Percentiles rank a stretch among this genome's conserved stretches.
Evolutionary conservation across 2,888 invertebrate genomes (phyloP).

Genomic region (Eristalis tenax): DNA sequence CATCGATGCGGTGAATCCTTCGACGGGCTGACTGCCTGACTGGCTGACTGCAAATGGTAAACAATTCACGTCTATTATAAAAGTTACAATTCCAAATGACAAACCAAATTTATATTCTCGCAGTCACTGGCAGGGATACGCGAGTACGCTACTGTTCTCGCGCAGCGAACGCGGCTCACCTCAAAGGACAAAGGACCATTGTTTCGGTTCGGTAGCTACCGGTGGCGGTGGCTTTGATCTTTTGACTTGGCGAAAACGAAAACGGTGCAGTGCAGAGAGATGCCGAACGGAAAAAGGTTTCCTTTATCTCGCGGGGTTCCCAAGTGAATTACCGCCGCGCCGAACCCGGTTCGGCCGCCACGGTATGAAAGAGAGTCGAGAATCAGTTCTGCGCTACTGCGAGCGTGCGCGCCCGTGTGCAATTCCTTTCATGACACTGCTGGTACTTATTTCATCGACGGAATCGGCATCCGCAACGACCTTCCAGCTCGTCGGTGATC

Average conservation of each 20-base stretch:
- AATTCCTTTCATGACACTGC: constrained; percentile 41
- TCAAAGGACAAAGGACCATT: constrained; percentile 72
- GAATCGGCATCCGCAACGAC: constrained; percentile 26
- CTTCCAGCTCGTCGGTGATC: constrained; percentile 22
- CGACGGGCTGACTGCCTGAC: neutral
- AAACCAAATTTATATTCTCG: constrained; percentile 69
- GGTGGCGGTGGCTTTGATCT: constrained; percentile 63
- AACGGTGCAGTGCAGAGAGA: constrained; percentile 44
- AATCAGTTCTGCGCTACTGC: constrained; percentile 28
- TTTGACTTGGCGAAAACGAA: constrained; percentile 61
- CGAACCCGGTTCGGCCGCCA: neutral
- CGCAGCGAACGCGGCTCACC: constrained; percentile 47
- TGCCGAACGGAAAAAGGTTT: constrained; percentile 40
- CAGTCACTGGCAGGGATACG: constrained; percentile 44
- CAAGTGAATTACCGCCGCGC: constrained; percentile 59
- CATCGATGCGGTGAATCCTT: neutral
- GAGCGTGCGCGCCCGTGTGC: constrained; percentile 28
- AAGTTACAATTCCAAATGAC: constrained; percentile 68
- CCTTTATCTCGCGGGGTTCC: constrained; percentile 53
- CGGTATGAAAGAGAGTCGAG: constrained; percentile 17
- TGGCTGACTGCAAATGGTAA: constrained; percentile 46
- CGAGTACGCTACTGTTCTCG: constrained; percentile 62
- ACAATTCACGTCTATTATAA: constrained; percentile 71
- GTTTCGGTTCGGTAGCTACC: constrained; percentile 67
- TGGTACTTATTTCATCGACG: constrained; percentile 7